Base-by-base conservation (phyloP, 2,888 invertebrate species). In the Celastrina argiolus region DNA sequence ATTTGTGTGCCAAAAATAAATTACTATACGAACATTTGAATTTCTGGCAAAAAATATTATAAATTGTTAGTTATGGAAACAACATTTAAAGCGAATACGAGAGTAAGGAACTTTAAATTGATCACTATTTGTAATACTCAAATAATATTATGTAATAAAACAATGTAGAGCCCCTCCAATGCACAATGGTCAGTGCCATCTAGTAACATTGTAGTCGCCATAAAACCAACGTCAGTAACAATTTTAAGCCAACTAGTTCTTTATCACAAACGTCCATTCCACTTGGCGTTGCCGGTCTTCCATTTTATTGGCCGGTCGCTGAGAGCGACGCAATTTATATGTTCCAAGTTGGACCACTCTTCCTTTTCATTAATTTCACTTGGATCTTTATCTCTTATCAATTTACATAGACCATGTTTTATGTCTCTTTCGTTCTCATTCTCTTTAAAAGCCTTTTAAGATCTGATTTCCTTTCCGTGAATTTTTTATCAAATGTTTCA, bases 211-310 rank as follows among this genome's bases (percentile, higher is more conserved):
- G 51, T 51, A 6, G 22, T 51, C 51, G 22, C 51, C 18, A 58
- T n/a, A 58, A 2, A 51, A 8, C 28, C 2, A 31, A 31, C 58
- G 10, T 31, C 58, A 28, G 3, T 58, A 16, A 31, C 58, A 58
- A 58, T 67, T 69, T 64, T 28, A 65, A 65, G 67, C 58, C 56
- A 73, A 78, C 72, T 71, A 70, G 66, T 59, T 69, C 66, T 68
- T 63, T 69, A 74, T 73, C 73, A 73, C 75, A 77, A 80, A 77
- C 68, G 80, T 72, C 75, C 71, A 73, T 75, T 76, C 74, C 75
- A 75, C 76, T 79, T 72, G 76, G 74, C 73, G 70, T 71, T 68
- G 71, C 71, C 69, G 67, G 70, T 70, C 72, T 68, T 69, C 71
- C 71, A 71, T 67, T 68, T 66, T 68, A 68, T 70, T 72, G 71